A percentile compares a stretch with the other conserved stretches of the same genome.
Evolutionary conservation across 1,140 invertebrate species (phyloP).

Genomic region (Chlorops oryzae): DNA sequence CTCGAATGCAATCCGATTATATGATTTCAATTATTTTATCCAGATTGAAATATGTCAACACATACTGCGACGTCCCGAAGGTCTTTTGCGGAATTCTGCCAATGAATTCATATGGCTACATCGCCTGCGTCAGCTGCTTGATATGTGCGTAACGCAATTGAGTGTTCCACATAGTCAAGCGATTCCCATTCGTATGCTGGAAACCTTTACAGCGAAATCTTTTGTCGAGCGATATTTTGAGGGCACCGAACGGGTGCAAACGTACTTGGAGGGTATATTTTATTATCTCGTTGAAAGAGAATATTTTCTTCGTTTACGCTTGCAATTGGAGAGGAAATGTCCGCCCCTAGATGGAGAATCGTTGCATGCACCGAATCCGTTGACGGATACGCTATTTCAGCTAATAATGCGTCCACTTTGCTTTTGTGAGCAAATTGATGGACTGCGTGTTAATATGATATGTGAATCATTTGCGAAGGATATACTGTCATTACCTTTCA

Average conservation of each 20-base stretch:
- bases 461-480: slow-evolving; percentile 48
- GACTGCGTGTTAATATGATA: slow-evolving; percentile 15
- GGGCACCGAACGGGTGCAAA: slow-evolving; percentile 46
- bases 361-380: slow-evolving; percentile 63
- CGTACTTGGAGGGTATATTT: slow-evolving; percentile 47
- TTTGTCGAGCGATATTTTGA: slow-evolving; percentile 51
- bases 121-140: slow-evolving; percentile 33
- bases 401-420: slow-evolving; percentile 69
- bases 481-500: slow-evolving; percentile 52
- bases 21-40: no score
- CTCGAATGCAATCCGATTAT: no score
- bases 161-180: slow-evolving; percentile 51
- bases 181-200: slow-evolving; percentile 70
- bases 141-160: slow-evolving; percentile 36
- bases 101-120: slow-evolving; percentile 32
- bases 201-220: slow-evolving; percentile 65
- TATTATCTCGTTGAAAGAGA: slow-evolving; percentile 47
- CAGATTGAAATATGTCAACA: slow-evolving; percentile 43
- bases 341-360: slow-evolving; percentile 65
- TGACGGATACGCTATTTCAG: slow-evolving; percentile 67
- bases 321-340: slow-evolving; percentile 64
- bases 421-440: slow-evolving; percentile 46
- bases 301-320: slow-evolving; percentile 69
- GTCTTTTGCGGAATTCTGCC: slow-evolving; percentile 30
- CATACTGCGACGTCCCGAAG: slow-evolving; percentile 29